Evolutionary conservation across 1,140 invertebrate species (phyloP).

Genomic region (Rhizoglyphus robini): DNA sequence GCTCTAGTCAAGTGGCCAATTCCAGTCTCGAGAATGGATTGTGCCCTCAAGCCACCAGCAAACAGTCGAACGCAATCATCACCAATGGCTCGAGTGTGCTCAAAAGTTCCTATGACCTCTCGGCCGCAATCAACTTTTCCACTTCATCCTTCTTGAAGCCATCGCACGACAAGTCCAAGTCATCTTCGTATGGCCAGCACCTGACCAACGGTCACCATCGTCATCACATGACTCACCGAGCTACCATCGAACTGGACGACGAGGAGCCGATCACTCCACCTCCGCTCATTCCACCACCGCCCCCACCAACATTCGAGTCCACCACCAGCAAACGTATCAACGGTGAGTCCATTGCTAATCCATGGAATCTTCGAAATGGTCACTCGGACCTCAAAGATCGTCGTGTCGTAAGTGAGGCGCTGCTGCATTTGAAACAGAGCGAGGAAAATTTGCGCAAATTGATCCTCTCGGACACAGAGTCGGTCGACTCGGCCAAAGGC

Average conservation of each 20-base stretch:
- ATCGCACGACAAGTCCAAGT: background rate
- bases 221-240: background rate
- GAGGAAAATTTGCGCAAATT: background rate
- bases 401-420: background rate
- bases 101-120: background rate
- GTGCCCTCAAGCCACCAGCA: too few relatives aligned
- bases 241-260: background rate
- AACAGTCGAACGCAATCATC: too few relatives aligned
- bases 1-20: background rate
- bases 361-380: background rate
- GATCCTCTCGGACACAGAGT: too few relatives aligned
- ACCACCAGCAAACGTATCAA: too few relatives aligned
- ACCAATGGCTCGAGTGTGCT: background rate
- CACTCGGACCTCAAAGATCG: background rate
- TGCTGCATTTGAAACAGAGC: background rate
- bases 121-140: background rate
- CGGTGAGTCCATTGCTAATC: too few relatives aligned
- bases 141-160: background rate
- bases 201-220: background rate
- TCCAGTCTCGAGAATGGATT: background rate
- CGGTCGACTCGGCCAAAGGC: too few relatives aligned
- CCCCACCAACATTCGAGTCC: background rate
- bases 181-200: too few relatives aligned
- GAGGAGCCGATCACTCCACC: background rate
- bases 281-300: background rate